Conservation (phyloP, 2,888 invertebrate species). For the Sinopyrophorus schimmeli region DNA sequence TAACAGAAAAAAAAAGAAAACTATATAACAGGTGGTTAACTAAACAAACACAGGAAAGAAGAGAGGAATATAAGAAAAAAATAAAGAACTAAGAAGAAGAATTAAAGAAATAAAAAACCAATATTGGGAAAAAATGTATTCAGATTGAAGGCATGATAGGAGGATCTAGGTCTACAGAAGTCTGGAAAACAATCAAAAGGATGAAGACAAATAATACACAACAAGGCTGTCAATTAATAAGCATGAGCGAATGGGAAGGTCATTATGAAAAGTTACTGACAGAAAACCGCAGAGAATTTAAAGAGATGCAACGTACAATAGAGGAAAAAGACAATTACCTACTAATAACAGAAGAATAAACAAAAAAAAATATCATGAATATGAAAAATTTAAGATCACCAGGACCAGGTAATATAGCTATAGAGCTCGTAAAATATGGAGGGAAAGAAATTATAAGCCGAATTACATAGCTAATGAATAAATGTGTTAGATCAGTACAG, state of each 20-base stretch:
- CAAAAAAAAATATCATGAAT: neutral
- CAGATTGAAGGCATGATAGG: neutral
- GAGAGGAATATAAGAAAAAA: neutral
- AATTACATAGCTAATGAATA: too few species aligned
- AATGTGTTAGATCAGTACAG: too few species aligned
- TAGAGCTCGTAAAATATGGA: too few species aligned
- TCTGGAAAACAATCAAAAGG: constrained; percentile 2
- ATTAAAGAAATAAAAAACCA: neutral
- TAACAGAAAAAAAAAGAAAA: neutral
- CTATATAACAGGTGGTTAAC: constrained; percentile 3
- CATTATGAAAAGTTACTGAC: too few species aligned
- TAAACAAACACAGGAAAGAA: neutral
- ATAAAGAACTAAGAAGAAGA: too few species aligned
- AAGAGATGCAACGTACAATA: neutral
- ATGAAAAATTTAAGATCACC: too few species aligned
- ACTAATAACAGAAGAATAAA: constrained; percentile 3
- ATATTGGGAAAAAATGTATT: neutral
- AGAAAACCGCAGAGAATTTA: too few species aligned
- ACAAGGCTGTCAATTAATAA: neutral
- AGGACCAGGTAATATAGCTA: too few species aligned
- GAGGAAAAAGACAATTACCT: neutral
- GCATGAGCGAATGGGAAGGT: neutral
- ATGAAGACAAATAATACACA: constrained; percentile 3
- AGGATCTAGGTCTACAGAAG: neutral
- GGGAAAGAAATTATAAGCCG: too few species aligned